Base-by-base conservation (phyloP, 2,113 vertebrate species). In the Catharus minimus region DNA sequence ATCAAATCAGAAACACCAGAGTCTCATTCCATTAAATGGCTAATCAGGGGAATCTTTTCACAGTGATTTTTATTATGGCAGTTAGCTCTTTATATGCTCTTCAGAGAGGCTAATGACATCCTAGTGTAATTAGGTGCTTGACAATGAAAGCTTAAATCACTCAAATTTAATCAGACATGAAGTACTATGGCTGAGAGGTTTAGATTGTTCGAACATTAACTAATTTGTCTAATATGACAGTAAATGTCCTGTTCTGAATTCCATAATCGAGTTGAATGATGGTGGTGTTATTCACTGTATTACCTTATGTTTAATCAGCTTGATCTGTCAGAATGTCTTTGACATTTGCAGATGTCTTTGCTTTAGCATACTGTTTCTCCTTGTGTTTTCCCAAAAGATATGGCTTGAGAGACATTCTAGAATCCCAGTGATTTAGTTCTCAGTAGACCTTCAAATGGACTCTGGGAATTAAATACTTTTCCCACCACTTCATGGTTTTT, bases 401-500 rank as follows among this genome's bases (percentile, higher is more conserved):
- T 41, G 22, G 11, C 27, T 76, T 83, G 18, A 92, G 36, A 88
- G 52, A 88, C 88, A 82, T 65, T 73, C 50, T 65, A 15, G 36
- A 50, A 10, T 67, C 10, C 8, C 47, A 69, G 43, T 71, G 56
- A 95, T 88, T 89, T 94, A 84, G 92, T 94, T 89, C 78, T 88
- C 11, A 4, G 65, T 69, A 89, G 84, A 89, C 85, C 87, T 96
- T 95, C 83, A 93, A 44, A 88, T 56, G n/a, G 57, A 32, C 21
- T 84, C 85, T 92, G 92, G 76, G 76, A 89, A 93, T 94, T 38
- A 92, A 81, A 88, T 95, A 56, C 9, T 88, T 89, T 68, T 74
- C 81, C 49, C 84, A 62, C 43, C 33, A 38, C n/a, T 82, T 87
- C 58, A 86, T 82, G 61, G 9, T 85, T 94, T 95, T 95, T 89